phyloP scores from a whole-genome alignment of 2,113 vertebrate genomes.

The Indicator indicator region DNA sequence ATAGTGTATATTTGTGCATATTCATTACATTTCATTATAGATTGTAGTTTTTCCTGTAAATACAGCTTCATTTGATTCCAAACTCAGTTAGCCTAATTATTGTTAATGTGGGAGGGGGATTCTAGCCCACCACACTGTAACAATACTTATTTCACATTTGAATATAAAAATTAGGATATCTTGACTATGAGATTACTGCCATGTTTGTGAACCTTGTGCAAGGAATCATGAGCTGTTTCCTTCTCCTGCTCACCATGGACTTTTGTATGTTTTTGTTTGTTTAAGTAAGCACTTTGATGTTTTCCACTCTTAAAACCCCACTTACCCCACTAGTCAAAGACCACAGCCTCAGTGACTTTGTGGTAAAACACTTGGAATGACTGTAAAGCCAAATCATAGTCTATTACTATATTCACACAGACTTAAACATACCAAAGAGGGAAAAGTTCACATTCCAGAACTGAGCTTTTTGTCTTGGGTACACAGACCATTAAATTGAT shows the following conservation, averaged over 20 bases:
- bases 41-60: too few species aligned
- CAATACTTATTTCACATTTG: background rate
- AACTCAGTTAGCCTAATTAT: too few species aligned
- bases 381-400: background rate
- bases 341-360: background rate
- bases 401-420: background rate
- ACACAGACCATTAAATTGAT: background rate
- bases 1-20: too few species aligned
- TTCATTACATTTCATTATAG: too few species aligned
- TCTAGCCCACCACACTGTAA: too few species aligned
- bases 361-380: background rate
- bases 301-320: background rate
- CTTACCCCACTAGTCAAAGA: background rate
- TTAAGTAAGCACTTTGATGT: background rate
- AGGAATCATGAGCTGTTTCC: background rate
- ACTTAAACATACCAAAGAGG: background rate
- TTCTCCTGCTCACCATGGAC: background rate
- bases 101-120: too few species aligned
- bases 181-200: background rate
- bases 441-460: background rate
- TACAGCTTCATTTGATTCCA: too few species aligned
- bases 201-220: background rate
- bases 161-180: background rate
- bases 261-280: background rate
- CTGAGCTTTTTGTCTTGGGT: background rate